Evolutionary conservation across 2,888 invertebrate species (phyloP).

Genomic region (Zaprionus bogoriensis): DNA sequence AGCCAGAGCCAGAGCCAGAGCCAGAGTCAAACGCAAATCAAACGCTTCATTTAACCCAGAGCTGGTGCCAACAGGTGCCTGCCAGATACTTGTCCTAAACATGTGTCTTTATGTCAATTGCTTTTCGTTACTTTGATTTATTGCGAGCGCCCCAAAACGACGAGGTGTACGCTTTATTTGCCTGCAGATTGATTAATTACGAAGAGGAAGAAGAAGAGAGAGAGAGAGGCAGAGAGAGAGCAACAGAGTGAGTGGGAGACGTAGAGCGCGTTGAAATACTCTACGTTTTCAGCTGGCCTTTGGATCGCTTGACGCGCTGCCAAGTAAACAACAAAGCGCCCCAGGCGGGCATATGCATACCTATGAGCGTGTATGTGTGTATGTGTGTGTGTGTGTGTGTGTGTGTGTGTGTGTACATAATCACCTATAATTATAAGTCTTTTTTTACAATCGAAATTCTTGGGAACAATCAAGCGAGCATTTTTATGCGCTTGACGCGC

Average conservation of each 20-base stretch:
- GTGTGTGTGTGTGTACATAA: conserved; percentile 33
- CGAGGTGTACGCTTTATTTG: conserved; percentile 16
- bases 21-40: conserved; percentile 50
- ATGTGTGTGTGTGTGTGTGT: too few relatives aligned
- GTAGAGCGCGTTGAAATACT: too few relatives aligned
- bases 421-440: conserved; percentile 52
- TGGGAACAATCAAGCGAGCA: not conserved
- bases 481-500: too few relatives aligned
- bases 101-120: conserved; percentile 31
- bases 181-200: conserved; percentile 61
- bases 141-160: conserved; percentile 25
- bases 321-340: too few relatives aligned
- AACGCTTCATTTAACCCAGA: conserved; percentile 64
- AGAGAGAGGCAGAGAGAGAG: too few relatives aligned
- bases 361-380: too few relatives aligned
- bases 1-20: not conserved
- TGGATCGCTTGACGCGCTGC: not conserved
- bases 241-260: too few relatives aligned
- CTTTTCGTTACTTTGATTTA: conserved; percentile 44
- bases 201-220: too few relatives aligned
- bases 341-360: too few relatives aligned
- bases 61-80: not conserved
- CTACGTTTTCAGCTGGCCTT: not conserved
- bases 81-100: conserved; percentile 11
- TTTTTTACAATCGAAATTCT: conserved; percentile 3